phyloP scores from a whole-genome alignment of 2,888 invertebrate genomes.

The Osedax frankpressi region DNA sequence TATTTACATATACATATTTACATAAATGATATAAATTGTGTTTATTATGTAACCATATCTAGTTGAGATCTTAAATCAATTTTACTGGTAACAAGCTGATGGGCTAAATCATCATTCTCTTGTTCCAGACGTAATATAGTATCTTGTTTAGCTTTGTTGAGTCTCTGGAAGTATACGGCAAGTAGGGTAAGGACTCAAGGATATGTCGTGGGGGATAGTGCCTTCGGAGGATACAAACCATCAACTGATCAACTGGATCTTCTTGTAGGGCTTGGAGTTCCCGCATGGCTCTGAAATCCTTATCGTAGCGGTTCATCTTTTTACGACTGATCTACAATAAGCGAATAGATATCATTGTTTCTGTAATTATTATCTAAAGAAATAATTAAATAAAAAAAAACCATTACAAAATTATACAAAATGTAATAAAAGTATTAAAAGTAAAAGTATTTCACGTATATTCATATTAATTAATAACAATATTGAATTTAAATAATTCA shows the following conservation, averaged over 20 bases:
- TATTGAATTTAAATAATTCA: too few relatives aligned
- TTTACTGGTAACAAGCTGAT: conserved; percentile 52
- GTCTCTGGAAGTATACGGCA: conserved; percentile 37
- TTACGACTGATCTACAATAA: conserved; percentile 52
- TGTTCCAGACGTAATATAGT: conserved; percentile 52
- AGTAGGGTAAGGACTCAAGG: not conserved
- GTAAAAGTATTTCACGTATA: too few relatives aligned
- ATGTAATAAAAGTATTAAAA: not conserved
- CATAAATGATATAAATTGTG: too few relatives aligned
- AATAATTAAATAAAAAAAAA: not conserved
- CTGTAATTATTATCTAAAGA: not conserved
- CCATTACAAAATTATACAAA: not conserved
- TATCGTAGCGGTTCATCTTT: conserved; percentile 83
- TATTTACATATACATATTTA: too few relatives aligned
- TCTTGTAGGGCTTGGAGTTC: conserved; percentile 48
- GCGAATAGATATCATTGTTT: not conserved
- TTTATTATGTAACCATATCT: conserved; percentile 34
- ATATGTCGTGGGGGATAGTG: not conserved
- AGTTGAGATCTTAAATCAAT: conserved; percentile 51
- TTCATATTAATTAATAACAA: too few relatives aligned
- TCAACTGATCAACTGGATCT: conserved; percentile 49
- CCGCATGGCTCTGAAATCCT: conserved; percentile 68
- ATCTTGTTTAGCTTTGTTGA: conserved; percentile 49
- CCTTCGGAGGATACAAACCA: too few relatives aligned
- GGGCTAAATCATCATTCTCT: conserved; percentile 54